These are phyloP conservation scores for Chinchilla lanigera DNA, from an alignment of 2,113 vertebrate genomes.

Conservation along the genomic window DNA sequence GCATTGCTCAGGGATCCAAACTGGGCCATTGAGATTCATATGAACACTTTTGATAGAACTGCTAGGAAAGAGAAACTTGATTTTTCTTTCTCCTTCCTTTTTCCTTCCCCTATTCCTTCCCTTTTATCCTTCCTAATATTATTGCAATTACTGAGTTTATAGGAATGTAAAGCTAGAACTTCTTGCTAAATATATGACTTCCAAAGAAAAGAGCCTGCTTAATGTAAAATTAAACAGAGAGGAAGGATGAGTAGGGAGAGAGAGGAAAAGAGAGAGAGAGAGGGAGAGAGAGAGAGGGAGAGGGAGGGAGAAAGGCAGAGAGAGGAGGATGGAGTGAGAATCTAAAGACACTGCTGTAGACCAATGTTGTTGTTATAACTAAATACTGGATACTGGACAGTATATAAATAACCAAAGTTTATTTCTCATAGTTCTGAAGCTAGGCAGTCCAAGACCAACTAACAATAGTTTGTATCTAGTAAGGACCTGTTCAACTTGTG, in stretches of 20 bases:
- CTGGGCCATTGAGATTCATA: neutral
- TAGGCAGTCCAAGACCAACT: neutral
- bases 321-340: neutral
- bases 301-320: fast-evolving
- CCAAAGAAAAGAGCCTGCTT: neutral
- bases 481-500: too few species aligned
- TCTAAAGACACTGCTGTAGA: neutral
- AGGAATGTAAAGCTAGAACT: neutral
- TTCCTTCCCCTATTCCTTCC: fast-evolving
- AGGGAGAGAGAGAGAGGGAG: neutral
- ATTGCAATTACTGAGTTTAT: neutral
- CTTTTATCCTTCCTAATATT: neutral
- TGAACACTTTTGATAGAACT: neutral
- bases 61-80: neutral
- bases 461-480: neutral
- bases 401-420: neutral
- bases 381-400: neutral
- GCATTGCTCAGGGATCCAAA: neutral
- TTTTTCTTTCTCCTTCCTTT: neutral
- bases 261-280: too few species aligned
- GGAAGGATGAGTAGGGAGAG: neutral
- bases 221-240: neutral
- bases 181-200: neutral
- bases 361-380: neutral
- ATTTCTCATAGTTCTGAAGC: neutral